phyloP scores from a whole-genome alignment of 1,140 invertebrate genomes.

The Calliphora vicina region DNA sequence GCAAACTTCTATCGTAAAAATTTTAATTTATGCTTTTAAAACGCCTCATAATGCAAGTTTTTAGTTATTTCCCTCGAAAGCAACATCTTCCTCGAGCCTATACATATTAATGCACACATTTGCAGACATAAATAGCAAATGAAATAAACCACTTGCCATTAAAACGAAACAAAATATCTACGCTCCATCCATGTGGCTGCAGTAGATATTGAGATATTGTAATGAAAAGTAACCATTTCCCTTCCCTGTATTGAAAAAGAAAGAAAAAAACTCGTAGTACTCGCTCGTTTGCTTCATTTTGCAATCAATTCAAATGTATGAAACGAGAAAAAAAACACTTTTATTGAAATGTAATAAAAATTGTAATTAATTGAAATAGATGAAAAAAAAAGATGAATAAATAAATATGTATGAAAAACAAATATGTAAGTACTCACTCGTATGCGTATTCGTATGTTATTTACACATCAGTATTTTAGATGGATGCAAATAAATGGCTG shows the following conservation, averaged over 20 bases:
- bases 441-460: neutral
- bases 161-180: neutral
- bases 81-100: no score
- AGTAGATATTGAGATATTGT: neutral
- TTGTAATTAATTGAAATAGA: conserved; percentile 32
- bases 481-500: neutral
- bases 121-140: conserved; percentile 18
- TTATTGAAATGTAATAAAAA: conserved; percentile 33
- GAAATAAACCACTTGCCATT: conserved; percentile 27
- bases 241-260: conserved; percentile 10
- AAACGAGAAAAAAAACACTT: no score
- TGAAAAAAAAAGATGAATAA: neutral
- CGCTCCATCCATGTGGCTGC: no score
- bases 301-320: conserved; percentile 3
- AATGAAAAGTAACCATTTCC: neutral
- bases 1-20: neutral
- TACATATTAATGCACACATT: no score
- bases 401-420: neutral
- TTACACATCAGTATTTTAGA: neutral
- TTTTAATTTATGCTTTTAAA: conserved; percentile 26
- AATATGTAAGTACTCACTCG: no score
- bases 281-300: neutral
- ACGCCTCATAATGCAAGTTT: conserved; percentile 30
- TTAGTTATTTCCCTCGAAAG: neutral
- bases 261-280: conserved; percentile 18